phyloP scores from a whole-genome alignment of 2,888 invertebrate species.

The Platypus cylindrus region DNA sequence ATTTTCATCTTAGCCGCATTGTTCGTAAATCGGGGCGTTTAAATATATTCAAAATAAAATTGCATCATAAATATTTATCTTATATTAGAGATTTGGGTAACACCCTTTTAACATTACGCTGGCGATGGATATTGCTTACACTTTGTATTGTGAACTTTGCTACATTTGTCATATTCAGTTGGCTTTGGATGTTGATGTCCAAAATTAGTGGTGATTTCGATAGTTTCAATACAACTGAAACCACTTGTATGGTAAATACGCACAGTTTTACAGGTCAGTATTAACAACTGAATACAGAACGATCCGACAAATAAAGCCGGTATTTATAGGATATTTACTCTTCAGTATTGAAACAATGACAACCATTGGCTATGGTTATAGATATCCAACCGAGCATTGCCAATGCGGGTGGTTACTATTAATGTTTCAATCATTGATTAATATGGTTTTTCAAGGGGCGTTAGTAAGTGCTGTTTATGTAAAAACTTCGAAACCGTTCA shows the following conservation, averaged over 20 bases:
- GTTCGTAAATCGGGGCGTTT: conserved; percentile 23
- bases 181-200: conserved; percentile 23
- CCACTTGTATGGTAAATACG: conserved; percentile 24
- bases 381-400: conserved; percentile 28
- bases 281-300: too few species aligned
- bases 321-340: conserved; percentile 25
- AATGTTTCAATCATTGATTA: conserved; percentile 24
- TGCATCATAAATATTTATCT: conserved; percentile 22
- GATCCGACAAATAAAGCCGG: too few species aligned
- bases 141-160: conserved; percentile 24
- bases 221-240: conserved; percentile 8
- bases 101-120: conserved; percentile 56
- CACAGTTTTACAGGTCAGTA: conserved; percentile 24
- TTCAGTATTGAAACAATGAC: conserved; percentile 29
- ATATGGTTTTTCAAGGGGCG: conserved; percentile 28
- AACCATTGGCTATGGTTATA: conserved; percentile 27
- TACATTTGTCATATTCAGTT: conserved; percentile 21
- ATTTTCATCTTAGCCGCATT: conserved; percentile 18
- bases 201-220: conserved; percentile 23
- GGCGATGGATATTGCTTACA: conserved; percentile 53
- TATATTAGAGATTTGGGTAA: conserved; percentile 44
- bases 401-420: conserved; percentile 25
- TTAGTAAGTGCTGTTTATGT: conserved; percentile 46
- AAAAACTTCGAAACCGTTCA: conserved; percentile 49
- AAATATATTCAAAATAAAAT: conserved; percentile 21